These are phyloP conservation scores for Bathynomus jamesi DNA, from an alignment of 1,140 invertebrate species.

Conservation along the genomic window DNA sequence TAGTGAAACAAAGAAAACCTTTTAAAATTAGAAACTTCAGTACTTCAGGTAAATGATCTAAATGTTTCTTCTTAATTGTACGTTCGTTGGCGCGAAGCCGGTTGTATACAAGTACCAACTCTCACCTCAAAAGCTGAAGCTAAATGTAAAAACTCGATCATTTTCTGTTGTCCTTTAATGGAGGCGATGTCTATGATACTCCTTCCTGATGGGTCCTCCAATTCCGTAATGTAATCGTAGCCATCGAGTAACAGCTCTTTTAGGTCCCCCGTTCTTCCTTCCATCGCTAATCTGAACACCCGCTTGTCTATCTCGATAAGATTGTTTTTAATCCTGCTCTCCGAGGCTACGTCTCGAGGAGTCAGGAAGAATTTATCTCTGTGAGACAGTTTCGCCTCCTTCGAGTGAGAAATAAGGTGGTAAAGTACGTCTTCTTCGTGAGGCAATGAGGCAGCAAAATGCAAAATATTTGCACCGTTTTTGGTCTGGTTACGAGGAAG, in stretches of 20 bases:
- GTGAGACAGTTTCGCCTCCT: conserved; percentile 57
- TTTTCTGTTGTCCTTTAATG: conserved; percentile 55
- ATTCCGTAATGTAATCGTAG: conserved; percentile 76
- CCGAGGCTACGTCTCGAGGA: conserved; percentile 71
- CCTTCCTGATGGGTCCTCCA: conserved; percentile 55
- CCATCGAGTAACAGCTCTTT: conserved; percentile 70
- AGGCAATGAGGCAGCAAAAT: conserved; percentile 69
- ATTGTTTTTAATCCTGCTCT: conserved; percentile 67
- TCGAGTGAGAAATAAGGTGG: conserved; percentile 63
- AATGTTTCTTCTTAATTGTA: no score
- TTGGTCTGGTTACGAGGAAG: conserved; percentile 55
- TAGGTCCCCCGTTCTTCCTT: conserved; percentile 65
- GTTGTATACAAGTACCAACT: no score
- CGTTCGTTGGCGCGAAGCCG: no score
- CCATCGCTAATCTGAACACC: conserved; percentile 62
- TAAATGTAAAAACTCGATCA: conserved; percentile 54
- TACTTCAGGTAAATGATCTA: no score
- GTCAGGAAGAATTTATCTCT: conserved; percentile 76
- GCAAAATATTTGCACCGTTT: conserved; percentile 77
- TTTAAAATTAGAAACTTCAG: no score
- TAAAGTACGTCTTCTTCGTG: conserved; percentile 66
- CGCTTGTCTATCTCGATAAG: conserved; percentile 71
- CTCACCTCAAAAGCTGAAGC: conserved; percentile 66
- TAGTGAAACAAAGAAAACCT: no score
- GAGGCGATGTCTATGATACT: conserved; percentile 60